Base-by-base conservation (phyloP, 2,797 vertebrate genomes). In the Danio albolineatus region DNA sequence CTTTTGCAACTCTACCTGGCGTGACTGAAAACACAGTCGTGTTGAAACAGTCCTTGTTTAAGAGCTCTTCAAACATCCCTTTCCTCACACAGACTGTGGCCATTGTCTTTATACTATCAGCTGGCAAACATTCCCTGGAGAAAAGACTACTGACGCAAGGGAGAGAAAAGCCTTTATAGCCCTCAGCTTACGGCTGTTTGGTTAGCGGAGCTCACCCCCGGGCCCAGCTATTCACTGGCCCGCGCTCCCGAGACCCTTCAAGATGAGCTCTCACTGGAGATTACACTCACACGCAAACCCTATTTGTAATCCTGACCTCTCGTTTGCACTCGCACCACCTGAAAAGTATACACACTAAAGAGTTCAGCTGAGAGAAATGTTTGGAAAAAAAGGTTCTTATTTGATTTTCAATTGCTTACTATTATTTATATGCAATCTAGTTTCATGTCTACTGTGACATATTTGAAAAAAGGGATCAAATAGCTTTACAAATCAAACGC, bases 11-110 rank as follows among this genome's bases (percentile, higher is more conserved):
- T 79, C 81, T 70, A 81, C 79, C 81, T 73, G 49, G 36, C 19
- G 7, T 49, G 53, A 62, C 76, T 76, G 65, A 81, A 80, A 74
- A 84, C 78, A 82, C 43, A 17, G 46, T 71, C 56, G 7, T 82
- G 80, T 79, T 84, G 70, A 82, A 84, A 86, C 71, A 81, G 59
- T 57, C 7, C 73, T 54, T 7, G 41, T 80, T 83, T 80, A 82
- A 81, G 80, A 70, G 72, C 76, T 85, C 72, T 69, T 81, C 73
- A 84, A 87, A 84, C 84, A 81, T 85, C 81, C 86, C 72, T 60
- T 82, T 83, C 75, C 80, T 74, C 61, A 71, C 49, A 60, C 53
- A 73, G 70, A 72, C 77, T 76, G 51, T 80, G 74, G 41, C 62
- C 60, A 81, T 84, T 85, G 86, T 82, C 80, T 56, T 60, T 28